Evolutionary conservation across 2,113 vertebrate genomes (phyloP).

Genomic region (Cynocephalus volans): DNA sequence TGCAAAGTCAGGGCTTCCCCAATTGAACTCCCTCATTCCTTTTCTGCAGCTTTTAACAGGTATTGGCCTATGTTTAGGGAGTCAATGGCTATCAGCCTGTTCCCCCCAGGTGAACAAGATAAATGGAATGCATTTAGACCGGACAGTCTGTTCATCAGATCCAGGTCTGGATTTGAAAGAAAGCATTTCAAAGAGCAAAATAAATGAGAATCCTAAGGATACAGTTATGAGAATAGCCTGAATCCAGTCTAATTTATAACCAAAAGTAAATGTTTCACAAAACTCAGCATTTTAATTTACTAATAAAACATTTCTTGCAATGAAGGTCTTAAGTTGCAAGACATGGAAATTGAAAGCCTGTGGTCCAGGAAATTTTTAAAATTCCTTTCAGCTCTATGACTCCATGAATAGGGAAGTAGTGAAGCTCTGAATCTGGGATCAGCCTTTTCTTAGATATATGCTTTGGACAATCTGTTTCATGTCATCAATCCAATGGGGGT

Average conservation of each 20-base stretch:
- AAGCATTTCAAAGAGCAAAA: conserved; percentile 5
- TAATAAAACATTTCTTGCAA: background rate
- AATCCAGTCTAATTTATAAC: background rate
- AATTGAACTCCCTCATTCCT: background rate
- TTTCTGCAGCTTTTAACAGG: background rate
- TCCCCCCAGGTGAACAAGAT: background rate
- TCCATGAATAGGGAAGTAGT: background rate
- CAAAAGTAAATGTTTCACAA: conserved; percentile 25
- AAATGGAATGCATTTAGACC: background rate
- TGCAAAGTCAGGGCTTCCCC: background rate
- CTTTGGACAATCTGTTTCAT: background rate
- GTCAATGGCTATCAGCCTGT: background rate
- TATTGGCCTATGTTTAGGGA: background rate
- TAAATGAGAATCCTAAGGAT: background rate
- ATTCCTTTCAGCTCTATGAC: background rate
- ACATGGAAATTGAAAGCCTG: background rate
- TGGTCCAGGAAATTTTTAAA: background rate
- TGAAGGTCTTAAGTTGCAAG: background rate
- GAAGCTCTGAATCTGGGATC: background rate
- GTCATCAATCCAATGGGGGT: background rate
- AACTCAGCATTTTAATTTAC: background rate
- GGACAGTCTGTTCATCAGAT: background rate
- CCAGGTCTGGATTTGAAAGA: background rate
- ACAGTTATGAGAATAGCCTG: background rate
- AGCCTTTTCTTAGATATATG: background rate